phyloP scores from a whole-genome alignment of 30 jellyfish, hydroid and myxozoan genomes.

The Chrysaora quinquecirrha region DNA sequence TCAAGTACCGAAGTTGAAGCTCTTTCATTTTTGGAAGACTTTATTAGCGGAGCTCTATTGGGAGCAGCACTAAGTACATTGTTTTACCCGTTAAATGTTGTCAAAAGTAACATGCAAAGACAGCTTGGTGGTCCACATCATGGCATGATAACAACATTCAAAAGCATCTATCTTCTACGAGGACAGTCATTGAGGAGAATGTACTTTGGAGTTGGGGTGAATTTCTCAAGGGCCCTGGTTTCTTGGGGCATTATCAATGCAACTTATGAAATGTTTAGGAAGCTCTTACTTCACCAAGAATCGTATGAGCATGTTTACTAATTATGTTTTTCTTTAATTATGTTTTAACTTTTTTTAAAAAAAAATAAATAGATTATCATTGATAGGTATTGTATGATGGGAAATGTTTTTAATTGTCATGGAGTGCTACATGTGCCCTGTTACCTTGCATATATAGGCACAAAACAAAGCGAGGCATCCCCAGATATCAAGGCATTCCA shows the following conservation, averaged over 20 bases:
- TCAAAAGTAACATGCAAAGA: conserved; percentile 94
- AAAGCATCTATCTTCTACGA: conserved; percentile 58
- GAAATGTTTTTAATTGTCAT: too few species aligned
- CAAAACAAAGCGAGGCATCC: too few species aligned
- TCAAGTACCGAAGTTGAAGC: conserved; percentile 44
- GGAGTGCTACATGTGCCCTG: too few species aligned
- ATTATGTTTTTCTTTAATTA: neutral
- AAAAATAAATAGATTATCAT: too few species aligned
- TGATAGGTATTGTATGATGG: too few species aligned
- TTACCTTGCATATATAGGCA: too few species aligned
- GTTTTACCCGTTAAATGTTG: conserved; percentile 94
- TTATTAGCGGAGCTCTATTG: conserved; percentile 94
- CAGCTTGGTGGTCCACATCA: conserved; percentile 82
- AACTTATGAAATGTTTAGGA: conserved; percentile 76
- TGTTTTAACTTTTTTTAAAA: too few species aligned
- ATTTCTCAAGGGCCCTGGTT: conserved; percentile 90
- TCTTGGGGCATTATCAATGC: conserved; percentile 99
- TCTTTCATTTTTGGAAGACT: conserved; percentile 73
- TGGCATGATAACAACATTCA: conserved; percentile 56
- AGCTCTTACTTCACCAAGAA: conserved; percentile 43
- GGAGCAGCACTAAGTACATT: conserved; percentile 95
- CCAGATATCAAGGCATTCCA: too few species aligned
- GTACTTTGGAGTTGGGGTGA: conserved; percentile 95
- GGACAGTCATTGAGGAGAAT: conserved; percentile 73
- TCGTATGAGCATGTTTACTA: conserved; percentile 41